Evolutionary conservation across 2,888 invertebrate genomes (phyloP), one percentile per base, ranked within the genome.

Genomic region (Chouioia cunea): DNA sequence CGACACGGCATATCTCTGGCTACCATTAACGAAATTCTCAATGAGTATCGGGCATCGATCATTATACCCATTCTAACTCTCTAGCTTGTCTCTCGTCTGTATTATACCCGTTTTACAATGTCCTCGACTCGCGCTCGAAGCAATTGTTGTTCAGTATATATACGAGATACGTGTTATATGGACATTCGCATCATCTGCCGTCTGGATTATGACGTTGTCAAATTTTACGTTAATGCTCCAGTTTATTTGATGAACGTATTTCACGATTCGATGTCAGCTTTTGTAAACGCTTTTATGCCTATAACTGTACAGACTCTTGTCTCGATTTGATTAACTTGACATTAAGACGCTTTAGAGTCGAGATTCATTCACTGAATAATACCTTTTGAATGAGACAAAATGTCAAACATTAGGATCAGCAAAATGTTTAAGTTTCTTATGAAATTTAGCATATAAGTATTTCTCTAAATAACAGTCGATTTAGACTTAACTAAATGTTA

Each of bases 61-160:
- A 74, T 73, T 70, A 60, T 62, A 52, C 46, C 16, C 59, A 12
- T n/a, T 52, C 20, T 2, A 16, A 6, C 20, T 20, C 16, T 36
- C 52, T 4, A 23, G 16, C 44, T 43, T 44, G 3, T 50, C 15
- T 53, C 60, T 54, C n/a, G n/a, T n/a, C n/a, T n/a, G n/a, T n/a
- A n/a, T n/a, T n/a, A n/a, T n/a, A n/a, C 63, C 56, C 65, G 36
- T 71, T 66, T 66, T 65, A 65, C 80, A 82, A 81, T 81, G 81
- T 79, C 77, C 78, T 76, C 8, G 79, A n/a, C n/a, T n/a, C n/a
- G n/a, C n/a, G n/a, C n/a, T 79, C 75, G 77, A 71, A 76, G 78
- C 78, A 81, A 80, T 82, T 80, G 82, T 82, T 81, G 78, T 79
- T n/a, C 79, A 77, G 75, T 77, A 50, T 43, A 56, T 18, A 12